These are phyloP conservation scores for Anthopleura sola DNA, from an alignment of 64 coral and sea anemone genomes.

Conservation along the genomic window DNA sequence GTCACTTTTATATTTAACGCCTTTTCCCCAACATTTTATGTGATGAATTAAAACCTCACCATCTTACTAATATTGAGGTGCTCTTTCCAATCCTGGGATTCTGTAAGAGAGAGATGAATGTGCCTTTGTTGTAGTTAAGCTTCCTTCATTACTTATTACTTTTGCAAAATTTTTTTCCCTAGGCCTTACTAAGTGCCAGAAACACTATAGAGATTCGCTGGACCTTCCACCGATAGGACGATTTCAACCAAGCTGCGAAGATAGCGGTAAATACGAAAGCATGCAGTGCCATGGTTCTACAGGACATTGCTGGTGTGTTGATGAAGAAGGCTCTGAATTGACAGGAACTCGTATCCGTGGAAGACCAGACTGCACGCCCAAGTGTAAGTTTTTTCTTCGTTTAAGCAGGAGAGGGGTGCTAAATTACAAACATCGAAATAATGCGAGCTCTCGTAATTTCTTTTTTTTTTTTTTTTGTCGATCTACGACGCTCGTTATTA, in stretches of 20 bases:
- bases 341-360: constrained; percentile 8
- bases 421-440: no score
- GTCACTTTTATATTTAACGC: no score
- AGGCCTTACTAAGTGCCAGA: constrained; percentile 18
- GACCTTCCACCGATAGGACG: constrained; percentile 32
- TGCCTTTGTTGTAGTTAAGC: no score
- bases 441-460: no score
- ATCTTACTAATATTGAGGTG: no score
- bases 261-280: constrained; percentile 59
- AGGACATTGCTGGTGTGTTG: constrained; percentile 73
- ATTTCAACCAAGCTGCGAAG: constrained; percentile 52
- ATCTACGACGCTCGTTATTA: no score
- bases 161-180: not conserved
- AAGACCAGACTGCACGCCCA: constrained; percentile 22
- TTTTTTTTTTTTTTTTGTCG: no score
- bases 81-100: not conserved
- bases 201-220: constrained; percentile 16
- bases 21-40: no score
- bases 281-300: constrained; percentile 75
- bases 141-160: not conserved
- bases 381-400: not conserved
- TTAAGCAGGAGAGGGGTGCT: not conserved
- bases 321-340: constrained; percentile 42
- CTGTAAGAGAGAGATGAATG: not conserved
- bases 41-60: no score